Evolutionary conservation across 2,888 invertebrate genomes (phyloP).

Genomic region (Thymelicus acteon): DNA sequence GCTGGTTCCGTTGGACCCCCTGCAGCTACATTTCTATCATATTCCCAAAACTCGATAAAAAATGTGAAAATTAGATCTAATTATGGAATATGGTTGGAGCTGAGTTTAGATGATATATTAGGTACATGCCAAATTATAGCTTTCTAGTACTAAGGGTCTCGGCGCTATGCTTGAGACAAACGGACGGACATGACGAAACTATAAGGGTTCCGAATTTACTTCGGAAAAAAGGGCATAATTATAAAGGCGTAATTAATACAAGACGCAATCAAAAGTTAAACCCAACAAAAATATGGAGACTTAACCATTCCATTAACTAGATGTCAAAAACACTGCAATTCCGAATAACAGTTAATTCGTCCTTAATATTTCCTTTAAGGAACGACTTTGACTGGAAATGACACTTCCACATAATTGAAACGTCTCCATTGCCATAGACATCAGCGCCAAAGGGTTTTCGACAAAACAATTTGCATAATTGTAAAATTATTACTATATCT

Average conservation of each 20-base stretch:
- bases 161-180: too few relatives aligned
- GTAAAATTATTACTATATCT: slow-evolving; percentile 21
- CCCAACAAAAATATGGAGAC: slow-evolving; percentile 3
- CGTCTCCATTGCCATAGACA: slow-evolving; percentile 34
- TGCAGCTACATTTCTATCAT: too few relatives aligned
- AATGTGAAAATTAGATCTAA: too few relatives aligned
- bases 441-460: slow-evolving; percentile 40
- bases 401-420: slow-evolving; percentile 37
- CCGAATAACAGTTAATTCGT: slow-evolving; percentile 27
- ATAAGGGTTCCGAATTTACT: too few relatives aligned
- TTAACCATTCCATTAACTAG: slow-evolving; percentile 29
- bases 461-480: slow-evolving; percentile 43
- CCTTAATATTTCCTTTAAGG: slow-evolving; percentile 33
- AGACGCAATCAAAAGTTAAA: background rate
- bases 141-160: too few relatives aligned
- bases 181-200: too few relatives aligned
- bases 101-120: too few relatives aligned
- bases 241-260: background rate
- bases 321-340: slow-evolving; percentile 31
- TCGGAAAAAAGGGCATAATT: background rate
- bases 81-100: too few relatives aligned
- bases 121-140: too few relatives aligned
- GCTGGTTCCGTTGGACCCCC: too few relatives aligned
- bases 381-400: slow-evolving; percentile 32
- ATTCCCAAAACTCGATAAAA: too few relatives aligned